These are phyloP conservation scores for Lycocorax pyrrhopterus DNA, from an alignment of 2,113 vertebrate genomes.

Conservation along the genomic window DNA sequence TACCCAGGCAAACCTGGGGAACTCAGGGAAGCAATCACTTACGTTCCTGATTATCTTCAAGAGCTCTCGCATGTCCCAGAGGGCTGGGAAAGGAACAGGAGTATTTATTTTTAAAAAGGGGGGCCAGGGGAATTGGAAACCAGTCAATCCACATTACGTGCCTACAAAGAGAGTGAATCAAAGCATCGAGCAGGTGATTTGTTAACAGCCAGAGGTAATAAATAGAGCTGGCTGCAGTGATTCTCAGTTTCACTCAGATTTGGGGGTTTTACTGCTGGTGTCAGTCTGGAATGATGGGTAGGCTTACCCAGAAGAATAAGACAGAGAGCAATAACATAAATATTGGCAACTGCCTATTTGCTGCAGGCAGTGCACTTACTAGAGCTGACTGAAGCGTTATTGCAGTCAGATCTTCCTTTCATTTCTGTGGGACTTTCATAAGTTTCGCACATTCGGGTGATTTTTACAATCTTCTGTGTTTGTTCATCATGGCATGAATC, in stretches of 20 bases:
- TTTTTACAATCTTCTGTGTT: not conserved
- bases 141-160: not conserved
- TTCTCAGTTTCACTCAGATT: not conserved
- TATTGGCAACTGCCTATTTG: not conserved
- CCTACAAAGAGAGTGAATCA: not conserved
- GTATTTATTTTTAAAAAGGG: not conserved
- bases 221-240: not conserved
- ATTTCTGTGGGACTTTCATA: not conserved
- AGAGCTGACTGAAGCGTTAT: not conserved
- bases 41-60: not conserved
- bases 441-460: fast-evolving
- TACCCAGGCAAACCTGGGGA: not conserved
- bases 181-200: not conserved
- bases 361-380: not conserved
- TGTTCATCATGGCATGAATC: not conserved
- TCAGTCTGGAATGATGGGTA: not conserved
- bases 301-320: not conserved
- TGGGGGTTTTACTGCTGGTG: not conserved
- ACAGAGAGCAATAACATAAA: not conserved
- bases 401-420: not conserved
- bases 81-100: not conserved
- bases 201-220: not conserved
- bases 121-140: not conserved
- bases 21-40: not conserved
- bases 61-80: not conserved